phyloP scores from a whole-genome alignment of 2,797 vertebrate species.

The Bucorvus abyssinicus region DNA sequence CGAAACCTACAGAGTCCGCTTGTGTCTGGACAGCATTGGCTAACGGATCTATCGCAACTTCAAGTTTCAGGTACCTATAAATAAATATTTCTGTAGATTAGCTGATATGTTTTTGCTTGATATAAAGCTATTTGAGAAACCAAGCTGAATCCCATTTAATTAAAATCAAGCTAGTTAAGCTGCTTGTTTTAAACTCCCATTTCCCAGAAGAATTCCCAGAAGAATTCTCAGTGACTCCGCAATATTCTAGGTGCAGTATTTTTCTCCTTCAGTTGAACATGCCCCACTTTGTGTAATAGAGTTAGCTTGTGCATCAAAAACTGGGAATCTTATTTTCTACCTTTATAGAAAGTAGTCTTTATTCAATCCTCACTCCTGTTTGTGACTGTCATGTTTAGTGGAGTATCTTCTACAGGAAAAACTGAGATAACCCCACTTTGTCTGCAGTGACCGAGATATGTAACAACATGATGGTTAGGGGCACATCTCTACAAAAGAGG shows the following conservation, averaged over 20 bases:
- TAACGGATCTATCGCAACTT: not conserved
- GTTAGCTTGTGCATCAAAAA: not conserved
- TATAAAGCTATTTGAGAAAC: not conserved
- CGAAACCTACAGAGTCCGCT: not conserved
- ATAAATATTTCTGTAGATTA: not conserved
- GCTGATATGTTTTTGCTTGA: not conserved
- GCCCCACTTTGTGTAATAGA: not conserved
- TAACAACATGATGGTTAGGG: not conserved
- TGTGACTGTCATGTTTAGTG: not conserved
- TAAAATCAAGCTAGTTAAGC: not conserved
- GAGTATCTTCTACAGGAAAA: not conserved
- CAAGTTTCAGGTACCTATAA: not conserved
- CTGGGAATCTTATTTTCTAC: not conserved
- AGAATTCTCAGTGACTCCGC: not conserved
- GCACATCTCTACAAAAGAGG: not conserved
- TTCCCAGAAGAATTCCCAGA: not conserved
- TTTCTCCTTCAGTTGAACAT: not conserved
- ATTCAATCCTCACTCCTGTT: not conserved
- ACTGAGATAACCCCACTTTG: not conserved
- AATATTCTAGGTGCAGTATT: not conserved
- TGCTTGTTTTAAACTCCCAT: not conserved
- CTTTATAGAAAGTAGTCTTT: not conserved
- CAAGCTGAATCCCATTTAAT: not conserved
- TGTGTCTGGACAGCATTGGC: not conserved
- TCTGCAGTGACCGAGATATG: not conserved